Evolutionary conservation across 2,113 vertebrate species (phyloP), one percentile per base, ranked within the genome.

Genomic region (Halcyon malimbica): DNA sequence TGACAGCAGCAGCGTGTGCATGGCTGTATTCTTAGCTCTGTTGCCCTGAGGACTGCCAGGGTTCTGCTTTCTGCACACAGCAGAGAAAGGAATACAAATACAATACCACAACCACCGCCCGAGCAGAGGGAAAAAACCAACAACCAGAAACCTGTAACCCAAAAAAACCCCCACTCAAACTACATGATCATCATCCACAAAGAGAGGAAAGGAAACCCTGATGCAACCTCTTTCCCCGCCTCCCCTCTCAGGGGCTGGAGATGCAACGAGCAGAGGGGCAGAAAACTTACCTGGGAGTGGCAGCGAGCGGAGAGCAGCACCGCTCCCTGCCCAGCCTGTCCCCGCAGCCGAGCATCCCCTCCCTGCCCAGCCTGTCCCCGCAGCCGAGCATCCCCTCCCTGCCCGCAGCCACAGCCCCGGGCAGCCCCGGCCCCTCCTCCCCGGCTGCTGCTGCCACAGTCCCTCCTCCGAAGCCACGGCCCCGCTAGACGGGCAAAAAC

Each of bases 401-500:
- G 28, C 31, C 2, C 2, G 54, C 17, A 4, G 74, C 35, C 0
- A 3, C 76, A 9, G 62, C 41, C 21, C 57, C 0, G 11, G 3
- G 29, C 12, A 1, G 68, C 93, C 3, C 42, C 11, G 17, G 78
- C 92, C 68, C 39, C 87, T 83, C 85, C 96, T 90, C 73, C 56
- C 11, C 31, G 2, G 48, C 53, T 2, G 65, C 65, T 3, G 42
- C 18, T 1, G 14, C 50, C 15, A 0, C 16, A 4, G 26, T 16
- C 20, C 57, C 48, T 82, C 69, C 86, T 70, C 54, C 54, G 0
- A 0, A 1, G 31, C 2, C 83, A 0, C 82, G 0, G 54, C 37
- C 8, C 1, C 15, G 0, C 25, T 2, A 0, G 10, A 10, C 68
- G 56, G 0, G 20, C 6, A 2, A 28, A 24, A 17, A 1, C 10